phyloP scores from a whole-genome alignment of 2,113 vertebrate genomes.

The Eulemur macaco region DNA sequence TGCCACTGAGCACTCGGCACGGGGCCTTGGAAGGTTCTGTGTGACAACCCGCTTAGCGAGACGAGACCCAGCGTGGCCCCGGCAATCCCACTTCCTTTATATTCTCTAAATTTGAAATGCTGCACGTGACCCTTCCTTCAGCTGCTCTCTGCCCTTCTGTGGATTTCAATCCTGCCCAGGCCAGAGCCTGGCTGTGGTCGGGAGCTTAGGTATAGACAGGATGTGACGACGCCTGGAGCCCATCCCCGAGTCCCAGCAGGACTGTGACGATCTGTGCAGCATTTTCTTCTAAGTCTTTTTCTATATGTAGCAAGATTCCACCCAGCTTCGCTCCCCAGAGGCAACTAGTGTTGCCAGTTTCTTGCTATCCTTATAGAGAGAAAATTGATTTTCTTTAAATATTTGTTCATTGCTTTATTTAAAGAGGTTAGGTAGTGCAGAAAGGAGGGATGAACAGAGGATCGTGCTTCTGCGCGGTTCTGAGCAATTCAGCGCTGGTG shows the following conservation, averaged over 20 bases:
- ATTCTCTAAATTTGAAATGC: not conserved
- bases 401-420: constrained; percentile 71
- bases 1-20: not conserved
- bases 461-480: not conserved
- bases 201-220: not conserved
- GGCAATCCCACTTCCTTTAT: not conserved
- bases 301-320: constrained; percentile 61
- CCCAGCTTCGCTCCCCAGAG: constrained; percentile 57
- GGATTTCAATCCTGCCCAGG: not conserved
- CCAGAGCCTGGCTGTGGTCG: not conserved
- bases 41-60: not conserved
- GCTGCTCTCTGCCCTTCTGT: not conserved
- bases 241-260: constrained; percentile 4
- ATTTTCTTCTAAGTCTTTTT: constrained; percentile 57
- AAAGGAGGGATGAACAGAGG: not conserved
- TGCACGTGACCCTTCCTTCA: not conserved
- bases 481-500: not conserved
- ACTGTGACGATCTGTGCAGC: constrained; percentile 11
- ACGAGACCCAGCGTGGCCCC: not conserved
- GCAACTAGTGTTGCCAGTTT: constrained; percentile 51
- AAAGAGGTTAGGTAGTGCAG: constrained; percentile 47
- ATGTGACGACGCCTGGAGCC: not conserved
- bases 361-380: constrained; percentile 55
- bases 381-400: constrained; percentile 70
- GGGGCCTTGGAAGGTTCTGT: constrained; percentile 1